These are phyloP conservation scores for Noctua janthina DNA, from an alignment of 2,888 invertebrate genomes.

Conservation along the genomic window DNA sequence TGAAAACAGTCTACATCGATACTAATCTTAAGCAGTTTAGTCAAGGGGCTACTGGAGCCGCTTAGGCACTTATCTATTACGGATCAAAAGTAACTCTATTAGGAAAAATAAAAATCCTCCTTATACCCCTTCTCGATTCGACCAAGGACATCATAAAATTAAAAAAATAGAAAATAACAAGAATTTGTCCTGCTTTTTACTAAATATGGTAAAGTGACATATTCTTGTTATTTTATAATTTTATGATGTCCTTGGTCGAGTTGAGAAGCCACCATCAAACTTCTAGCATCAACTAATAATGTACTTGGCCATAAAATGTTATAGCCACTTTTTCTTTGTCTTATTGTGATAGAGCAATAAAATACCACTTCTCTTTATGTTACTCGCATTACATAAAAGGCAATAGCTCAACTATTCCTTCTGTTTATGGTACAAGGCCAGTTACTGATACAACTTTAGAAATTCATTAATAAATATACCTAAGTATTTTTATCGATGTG, in stretches of 20 bases:
- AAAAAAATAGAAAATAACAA: too few species aligned
- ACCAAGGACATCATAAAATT: too few species aligned
- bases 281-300: conserved; percentile 7
- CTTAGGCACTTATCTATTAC: neutral
- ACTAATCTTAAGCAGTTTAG: neutral
- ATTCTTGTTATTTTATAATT: neutral
- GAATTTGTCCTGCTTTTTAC: too few species aligned
- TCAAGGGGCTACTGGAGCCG: neutral
- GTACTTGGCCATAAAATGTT: conserved; percentile 27
- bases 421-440: conserved; percentile 1
- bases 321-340: conserved; percentile 20
- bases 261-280: neutral
- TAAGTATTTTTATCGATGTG: conserved; percentile 42
- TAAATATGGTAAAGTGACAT: neutral
- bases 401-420: conserved; percentile 1
- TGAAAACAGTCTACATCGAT: conserved; percentile 27
- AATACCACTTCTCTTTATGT: conserved; percentile 43
- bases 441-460: neutral
- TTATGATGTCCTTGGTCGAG: neutral
- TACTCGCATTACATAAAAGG: conserved; percentile 35
- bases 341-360: conserved; percentile 35
- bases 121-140: neutral
- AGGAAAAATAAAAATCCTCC: neutral
- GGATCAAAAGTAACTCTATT: neutral
- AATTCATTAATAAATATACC: conserved; percentile 21